Evolutionary conservation across 1,140 invertebrate species (phyloP), one percentile per base, ranked within the genome.

Genomic region (Calephelis nemesis): DNA sequence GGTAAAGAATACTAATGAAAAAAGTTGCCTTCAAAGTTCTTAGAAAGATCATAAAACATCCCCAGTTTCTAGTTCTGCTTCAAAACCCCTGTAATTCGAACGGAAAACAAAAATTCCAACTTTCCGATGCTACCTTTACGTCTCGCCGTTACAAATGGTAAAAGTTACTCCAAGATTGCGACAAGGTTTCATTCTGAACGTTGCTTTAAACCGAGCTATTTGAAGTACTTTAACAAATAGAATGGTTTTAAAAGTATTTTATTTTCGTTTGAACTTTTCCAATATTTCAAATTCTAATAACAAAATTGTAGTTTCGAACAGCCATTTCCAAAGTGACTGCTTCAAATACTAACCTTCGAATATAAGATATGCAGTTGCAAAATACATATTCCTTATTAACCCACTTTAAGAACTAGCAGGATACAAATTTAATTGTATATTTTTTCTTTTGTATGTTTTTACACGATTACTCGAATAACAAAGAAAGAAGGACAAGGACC

Each of bases 121-220:
- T 83, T 79, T 79, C 74, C 77, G 73, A 79, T 81, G 58, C 75
- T 73, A 70, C 69, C 73, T 71, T 73, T 76, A 66, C 60, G 67
- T 63, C 71, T 65, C 68, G 71, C 63, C 69, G 77, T 82, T 78
- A 85, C 81, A 83, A 85, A 82, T 81, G 78, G 69, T 66, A 42
- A 67, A 78, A 83, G 76, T 84, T 83, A 73, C 60, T 60, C 67
- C 50, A 67, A 70, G 74, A 82, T 68, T 62, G 72, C 77, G 76
- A 79, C 77, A 79, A 75, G 76, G 70, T 79, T 76, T 76, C 70
- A 74, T 74, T 74, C 70, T 65, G 65, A 67, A 64, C 62, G 49
- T 65, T 45, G 65, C 62, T 66, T 40, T 66, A 65, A 54, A 70
- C 63, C 65, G 64, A 70, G 60, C 49, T 50, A 65, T 66, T 70